These are phyloP conservation scores for Clarias gariepinus DNA, from an alignment of 2,113 vertebrate genomes.

Conservation along the genomic window DNA sequence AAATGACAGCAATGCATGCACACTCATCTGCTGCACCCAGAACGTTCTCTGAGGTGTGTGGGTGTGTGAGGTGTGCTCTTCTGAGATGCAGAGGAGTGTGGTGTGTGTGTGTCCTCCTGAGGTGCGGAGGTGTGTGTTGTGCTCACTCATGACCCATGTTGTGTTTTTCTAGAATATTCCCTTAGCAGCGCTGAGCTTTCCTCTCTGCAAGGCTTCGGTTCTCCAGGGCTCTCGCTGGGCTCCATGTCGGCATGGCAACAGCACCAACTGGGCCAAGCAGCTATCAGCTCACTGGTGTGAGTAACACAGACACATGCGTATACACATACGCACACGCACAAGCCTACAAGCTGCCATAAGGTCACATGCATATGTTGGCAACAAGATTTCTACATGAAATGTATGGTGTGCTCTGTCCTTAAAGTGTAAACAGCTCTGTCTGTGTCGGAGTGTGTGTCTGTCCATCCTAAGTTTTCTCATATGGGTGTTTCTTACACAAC, in stretches of 20 bases:
- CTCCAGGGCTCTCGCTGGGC: slow-evolving; percentile 91
- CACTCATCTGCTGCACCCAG: neutral
- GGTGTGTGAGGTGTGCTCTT: slow-evolving; percentile 50
- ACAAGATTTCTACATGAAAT: neutral
- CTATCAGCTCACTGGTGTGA: slow-evolving; percentile 97
- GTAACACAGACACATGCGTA: slow-evolving; percentile 66
- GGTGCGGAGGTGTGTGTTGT: slow-evolving; percentile 45
- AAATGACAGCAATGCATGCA: neutral
- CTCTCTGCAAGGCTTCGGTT: slow-evolving; percentile 92
- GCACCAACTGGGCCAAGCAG: slow-evolving; percentile 90
- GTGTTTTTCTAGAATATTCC: slow-evolving; percentile 85
- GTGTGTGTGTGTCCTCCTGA: neutral
- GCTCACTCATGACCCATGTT: slow-evolving; percentile 55
- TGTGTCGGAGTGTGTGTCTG: too few relatives aligned
- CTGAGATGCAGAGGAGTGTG: slow-evolving; percentile 27
- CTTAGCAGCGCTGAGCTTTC: slow-evolving; percentile 94
- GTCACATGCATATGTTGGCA: neutral
- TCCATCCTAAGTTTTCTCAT: neutral
- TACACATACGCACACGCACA: slow-evolving; percentile 41
- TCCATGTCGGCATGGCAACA: slow-evolving; percentile 98
- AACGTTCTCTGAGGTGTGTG: slow-evolving; percentile 18
- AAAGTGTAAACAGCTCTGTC: neutral
- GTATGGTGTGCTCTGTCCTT: neutral
- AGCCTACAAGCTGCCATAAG: slow-evolving; percentile 46
- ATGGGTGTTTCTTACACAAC: neutral